Evolutionary conservation across 2,888 invertebrate genomes (phyloP).

Genomic region (Diachrysia chrysitis): DNA sequence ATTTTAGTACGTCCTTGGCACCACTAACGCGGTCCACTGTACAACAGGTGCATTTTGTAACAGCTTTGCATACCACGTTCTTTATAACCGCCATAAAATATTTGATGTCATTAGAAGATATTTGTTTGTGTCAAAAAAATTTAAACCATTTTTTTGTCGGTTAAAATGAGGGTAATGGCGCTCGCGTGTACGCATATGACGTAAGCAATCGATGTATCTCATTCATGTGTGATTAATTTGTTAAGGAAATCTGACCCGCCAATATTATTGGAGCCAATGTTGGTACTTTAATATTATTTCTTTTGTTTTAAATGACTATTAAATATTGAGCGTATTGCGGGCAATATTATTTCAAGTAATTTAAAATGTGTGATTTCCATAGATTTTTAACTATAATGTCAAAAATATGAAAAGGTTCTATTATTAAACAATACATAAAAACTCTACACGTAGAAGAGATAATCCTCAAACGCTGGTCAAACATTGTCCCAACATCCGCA

Average conservation of each 20-base stretch:
- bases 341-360: no score
- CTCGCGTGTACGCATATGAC: slow-evolving; percentile 37
- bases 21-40: background rate
- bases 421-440: background rate
- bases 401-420: no score
- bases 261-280: background rate
- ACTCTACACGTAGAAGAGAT: background rate
- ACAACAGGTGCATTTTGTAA: slow-evolving; percentile 58
- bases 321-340: background rate
- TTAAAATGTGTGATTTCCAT: no score
- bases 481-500: slow-evolving; percentile 39
- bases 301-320: background rate
- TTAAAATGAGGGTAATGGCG: slow-evolving; percentile 51
- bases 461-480: slow-evolving; percentile 1
- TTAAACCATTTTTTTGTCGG: slow-evolving; percentile 25
- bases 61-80: slow-evolving; percentile 52
- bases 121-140: slow-evolving; percentile 33
- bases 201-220: slow-evolving; percentile 35
- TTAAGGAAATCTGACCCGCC: slow-evolving; percentile 12
- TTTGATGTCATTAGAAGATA: slow-evolving; percentile 42
- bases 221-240: slow-evolving; percentile 26
- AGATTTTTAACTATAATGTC: no score
- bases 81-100: slow-evolving; percentile 48
- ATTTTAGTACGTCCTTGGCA: background rate
- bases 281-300: background rate